Conservation (phyloP, 2,888 invertebrate genomes). For the Gasteruption jaculator region DNA sequence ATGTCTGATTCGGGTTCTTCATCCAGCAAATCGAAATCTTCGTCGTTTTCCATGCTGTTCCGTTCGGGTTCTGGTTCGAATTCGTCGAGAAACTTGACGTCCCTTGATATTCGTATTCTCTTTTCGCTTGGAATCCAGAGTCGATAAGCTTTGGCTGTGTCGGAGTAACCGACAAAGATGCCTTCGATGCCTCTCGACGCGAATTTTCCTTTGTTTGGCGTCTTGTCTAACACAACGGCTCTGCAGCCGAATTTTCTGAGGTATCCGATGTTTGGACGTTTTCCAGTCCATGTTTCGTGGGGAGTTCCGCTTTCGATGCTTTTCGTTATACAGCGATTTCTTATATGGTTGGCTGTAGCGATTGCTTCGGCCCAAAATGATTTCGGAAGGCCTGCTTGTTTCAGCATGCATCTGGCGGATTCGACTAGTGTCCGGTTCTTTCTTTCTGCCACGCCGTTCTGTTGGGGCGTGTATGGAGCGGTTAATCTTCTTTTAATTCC, state of each 20-base stretch:
- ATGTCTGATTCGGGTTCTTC: too few relatives aligned
- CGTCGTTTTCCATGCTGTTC: too few relatives aligned
- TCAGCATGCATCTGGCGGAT: conserved; percentile 31
- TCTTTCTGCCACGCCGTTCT: conserved; percentile 35
- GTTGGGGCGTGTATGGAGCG: conserved; percentile 29
- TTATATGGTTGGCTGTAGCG: conserved; percentile 12
- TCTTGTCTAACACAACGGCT: conserved; percentile 17
- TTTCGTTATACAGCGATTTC: conserved; percentile 16
- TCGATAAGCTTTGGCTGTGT: conserved; percentile 19
- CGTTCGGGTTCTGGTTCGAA: too few relatives aligned
- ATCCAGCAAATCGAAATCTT: too few relatives aligned
- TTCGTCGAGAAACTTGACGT: conserved; percentile 18
- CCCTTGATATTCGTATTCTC: conserved; percentile 15
- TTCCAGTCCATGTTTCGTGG: too few relatives aligned
- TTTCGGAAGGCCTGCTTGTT: conserved; percentile 23
- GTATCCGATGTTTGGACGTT: too few relatives aligned
- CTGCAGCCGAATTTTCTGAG: conserved; percentile 26
- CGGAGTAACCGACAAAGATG: too few relatives aligned
- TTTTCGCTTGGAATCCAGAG: conserved; percentile 18
- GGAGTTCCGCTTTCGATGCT: conserved; percentile 3
- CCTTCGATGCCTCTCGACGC: conserved; percentile 19
- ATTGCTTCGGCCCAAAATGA: conserved; percentile 21
- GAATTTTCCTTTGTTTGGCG: conserved; percentile 18
- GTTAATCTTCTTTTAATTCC: conserved; percentile 27
- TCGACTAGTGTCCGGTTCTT: too few relatives aligned